Conservation (phyloP, 1,140 invertebrate species). For the Riptortus pedestris region DNA sequence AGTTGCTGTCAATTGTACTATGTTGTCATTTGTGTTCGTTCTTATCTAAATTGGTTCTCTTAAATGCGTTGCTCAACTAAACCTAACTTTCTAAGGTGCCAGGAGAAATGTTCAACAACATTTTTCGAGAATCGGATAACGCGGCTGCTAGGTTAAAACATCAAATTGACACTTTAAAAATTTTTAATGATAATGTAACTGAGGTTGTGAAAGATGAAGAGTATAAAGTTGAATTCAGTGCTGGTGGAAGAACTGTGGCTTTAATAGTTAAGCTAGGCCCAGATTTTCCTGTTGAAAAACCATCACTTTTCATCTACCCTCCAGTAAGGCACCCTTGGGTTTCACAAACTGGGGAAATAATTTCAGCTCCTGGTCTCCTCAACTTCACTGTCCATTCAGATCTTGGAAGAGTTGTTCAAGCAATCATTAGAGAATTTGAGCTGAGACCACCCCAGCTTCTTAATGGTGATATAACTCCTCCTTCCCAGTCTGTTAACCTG, state of each 20-base stretch:
- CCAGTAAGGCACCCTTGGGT: conserved; percentile 57
- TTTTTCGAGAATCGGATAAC: conserved; percentile 13
- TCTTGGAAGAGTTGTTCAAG: conserved; percentile 64
- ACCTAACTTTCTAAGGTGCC: not conserved
- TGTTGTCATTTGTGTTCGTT: too few relatives aligned
- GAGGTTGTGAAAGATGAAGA: conserved; percentile 57
- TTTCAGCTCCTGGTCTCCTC: conserved; percentile 55
- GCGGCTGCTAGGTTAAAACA: conserved; percentile 1
- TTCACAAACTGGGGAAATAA: conserved; percentile 50
- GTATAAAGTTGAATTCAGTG: conserved; percentile 56
- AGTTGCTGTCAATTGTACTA: too few relatives aligned
- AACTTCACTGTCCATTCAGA: conserved; percentile 68
- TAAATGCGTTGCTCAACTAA: conserved; percentile 1
- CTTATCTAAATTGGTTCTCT: too few relatives aligned
- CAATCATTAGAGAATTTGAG: conserved; percentile 63
- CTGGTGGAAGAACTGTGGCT: conserved; percentile 48
- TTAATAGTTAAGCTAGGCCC: conserved; percentile 50
- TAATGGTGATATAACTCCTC: conserved; percentile 16
- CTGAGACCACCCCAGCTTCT: conserved; percentile 45
- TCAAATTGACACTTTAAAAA: conserved; percentile 61
- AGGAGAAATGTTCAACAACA: conserved; percentile 14
- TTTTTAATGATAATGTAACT: conserved; percentile 55
- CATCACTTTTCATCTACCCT: conserved; percentile 54
- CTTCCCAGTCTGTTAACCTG: not conserved
- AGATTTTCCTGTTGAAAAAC: conserved; percentile 64